These are phyloP conservation scores for Podarcis muralis DNA, from an alignment of 2,113 vertebrate genomes.

Conservation along the genomic window DNA sequence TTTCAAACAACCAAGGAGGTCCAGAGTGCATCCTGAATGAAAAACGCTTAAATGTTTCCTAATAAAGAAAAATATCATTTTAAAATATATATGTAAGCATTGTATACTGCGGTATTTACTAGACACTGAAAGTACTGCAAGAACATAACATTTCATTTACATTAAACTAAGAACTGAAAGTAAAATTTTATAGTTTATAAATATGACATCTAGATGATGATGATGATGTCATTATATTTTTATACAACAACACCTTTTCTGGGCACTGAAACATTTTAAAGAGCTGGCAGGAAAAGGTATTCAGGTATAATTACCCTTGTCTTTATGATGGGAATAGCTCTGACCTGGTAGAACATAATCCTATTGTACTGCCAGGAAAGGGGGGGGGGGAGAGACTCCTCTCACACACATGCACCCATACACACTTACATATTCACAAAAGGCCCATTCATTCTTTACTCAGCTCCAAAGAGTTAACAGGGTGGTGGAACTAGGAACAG, in stretches of 20 bases:
- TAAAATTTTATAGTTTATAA: slow-evolving; percentile 91
- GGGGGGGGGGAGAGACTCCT: background rate
- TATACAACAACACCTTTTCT: slow-evolving; percentile 69
- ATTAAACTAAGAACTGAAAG: slow-evolving; percentile 76
- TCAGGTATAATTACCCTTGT: slow-evolving; percentile 81
- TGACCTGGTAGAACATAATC: slow-evolving; percentile 54
- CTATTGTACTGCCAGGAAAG: slow-evolving; percentile 10
- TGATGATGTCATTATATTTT: too few relatives aligned
- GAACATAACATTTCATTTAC: slow-evolving; percentile 87
- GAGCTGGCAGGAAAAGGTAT: slow-evolving; percentile 64
- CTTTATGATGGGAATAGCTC: slow-evolving; percentile 43
- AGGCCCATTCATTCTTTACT: background rate
- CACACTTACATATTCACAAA: too few relatives aligned
- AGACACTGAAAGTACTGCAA: slow-evolving; percentile 86
- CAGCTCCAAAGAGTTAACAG: background rate
- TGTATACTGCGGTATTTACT: slow-evolving; percentile 76
- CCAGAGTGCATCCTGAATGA: slow-evolving; percentile 78
- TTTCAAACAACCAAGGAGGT: slow-evolving; percentile 56
- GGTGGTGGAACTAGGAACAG: background rate
- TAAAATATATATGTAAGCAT: slow-evolving; percentile 81
- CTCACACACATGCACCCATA: background rate
- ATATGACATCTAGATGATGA: slow-evolving; percentile 85
- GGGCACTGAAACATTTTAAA: slow-evolving; percentile 75
- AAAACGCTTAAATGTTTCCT: slow-evolving; percentile 71
- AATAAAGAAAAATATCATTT: slow-evolving; percentile 72